Evolutionary conservation across 2,797 vertebrate species (phyloP), one percentile per base, ranked within the genome.

Genomic region (Tokudaia tokunoshimensis): DNA sequence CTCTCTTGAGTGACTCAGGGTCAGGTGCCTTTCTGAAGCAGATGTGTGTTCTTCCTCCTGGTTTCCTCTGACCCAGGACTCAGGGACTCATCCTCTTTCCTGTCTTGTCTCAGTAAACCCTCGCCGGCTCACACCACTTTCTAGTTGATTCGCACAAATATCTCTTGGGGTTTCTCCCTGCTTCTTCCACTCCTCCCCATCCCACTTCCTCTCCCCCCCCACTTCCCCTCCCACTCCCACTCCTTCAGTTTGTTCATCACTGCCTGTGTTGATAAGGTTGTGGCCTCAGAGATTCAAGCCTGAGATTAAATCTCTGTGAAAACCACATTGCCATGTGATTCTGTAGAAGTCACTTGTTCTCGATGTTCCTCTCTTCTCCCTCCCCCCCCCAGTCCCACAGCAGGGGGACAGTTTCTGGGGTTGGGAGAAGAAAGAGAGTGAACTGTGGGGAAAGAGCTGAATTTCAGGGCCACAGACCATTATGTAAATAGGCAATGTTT

Each of bases 401-500:
- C 34, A 15, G 34, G 6, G 59, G 47, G 17, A 29, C 20, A 5
- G 0, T 84, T 89, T 83, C 70, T 85, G 19, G 29, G 70, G 26
- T 34, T 37, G n/a, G 2, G 61, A 20, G 41, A 86, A 76, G 85
- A 52, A 11, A 52, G 44, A 88, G 44, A 57, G 24, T 26, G 19
- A 74, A 81, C 31, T 22, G 6, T 2, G 76, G 88, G 52, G 70
- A 72, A 59, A 76, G 72, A 61, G 61, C 59, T 80, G 88, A 24
- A 70, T 96, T 89, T 94, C 37, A 85, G 82, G 82, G 79, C 83
- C 47, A 83, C 41, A 37, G 79, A 86, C 34, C 89, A 47, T 94
- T 96, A 94, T 94, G 72, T 76, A 96, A 94, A 94, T 95, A 1
- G 19, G 70, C 44, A n/a, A 26, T 94, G 59, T 67, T 96, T 95